Conservation (phyloP, 2,797 vertebrate species). For the Pangasius larnaudii region DNA sequence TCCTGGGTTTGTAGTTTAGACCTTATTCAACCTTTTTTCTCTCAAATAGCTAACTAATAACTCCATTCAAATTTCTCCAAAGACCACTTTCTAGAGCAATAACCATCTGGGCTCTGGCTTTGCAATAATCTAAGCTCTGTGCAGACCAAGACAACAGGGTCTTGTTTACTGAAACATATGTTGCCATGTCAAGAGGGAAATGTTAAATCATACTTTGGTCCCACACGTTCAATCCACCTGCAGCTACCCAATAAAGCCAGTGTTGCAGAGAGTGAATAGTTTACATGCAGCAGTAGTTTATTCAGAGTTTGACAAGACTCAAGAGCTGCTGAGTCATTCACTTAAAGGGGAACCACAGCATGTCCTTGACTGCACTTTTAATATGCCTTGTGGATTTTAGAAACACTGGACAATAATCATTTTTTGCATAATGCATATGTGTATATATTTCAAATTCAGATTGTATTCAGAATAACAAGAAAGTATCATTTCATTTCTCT, state of each 20-base stretch:
- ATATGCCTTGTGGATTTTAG: conserved; percentile 11
- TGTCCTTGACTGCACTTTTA: conserved; percentile 27
- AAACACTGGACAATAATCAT: conserved; percentile 29
- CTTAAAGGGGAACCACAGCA: conserved; percentile 27
- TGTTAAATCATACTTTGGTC: conserved; percentile 70
- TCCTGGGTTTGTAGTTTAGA: conserved; percentile 18
- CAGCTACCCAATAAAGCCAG: conserved; percentile 74
- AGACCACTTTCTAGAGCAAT: conserved; percentile 49
- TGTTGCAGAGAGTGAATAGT: conserved; percentile 69
- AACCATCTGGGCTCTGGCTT: conserved; percentile 46
- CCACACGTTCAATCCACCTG: conserved; percentile 68
- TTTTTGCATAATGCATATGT: conserved; percentile 11
- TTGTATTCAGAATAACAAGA: conserved; percentile 40
- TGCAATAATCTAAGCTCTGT: conserved; percentile 43
- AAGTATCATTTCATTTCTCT: conserved; percentile 35
- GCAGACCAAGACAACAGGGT: conserved; percentile 42
- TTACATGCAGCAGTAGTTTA: conserved; percentile 57
- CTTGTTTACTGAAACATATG: conserved; percentile 72
- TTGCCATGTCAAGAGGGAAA: conserved; percentile 70
- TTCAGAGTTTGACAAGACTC: conserved; percentile 36
- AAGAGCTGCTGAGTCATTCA: conserved; percentile 6
- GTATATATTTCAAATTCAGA: conserved; percentile 9
- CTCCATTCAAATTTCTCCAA: conserved; percentile 46
- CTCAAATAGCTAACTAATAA: conserved; percentile 45
- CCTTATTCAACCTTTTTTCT: conserved; percentile 40